Evolutionary conservation across 2,797 vertebrate species (phyloP), one percentile per base, ranked within the genome.

Genomic region (Pipistrellus nathusii): DNA sequence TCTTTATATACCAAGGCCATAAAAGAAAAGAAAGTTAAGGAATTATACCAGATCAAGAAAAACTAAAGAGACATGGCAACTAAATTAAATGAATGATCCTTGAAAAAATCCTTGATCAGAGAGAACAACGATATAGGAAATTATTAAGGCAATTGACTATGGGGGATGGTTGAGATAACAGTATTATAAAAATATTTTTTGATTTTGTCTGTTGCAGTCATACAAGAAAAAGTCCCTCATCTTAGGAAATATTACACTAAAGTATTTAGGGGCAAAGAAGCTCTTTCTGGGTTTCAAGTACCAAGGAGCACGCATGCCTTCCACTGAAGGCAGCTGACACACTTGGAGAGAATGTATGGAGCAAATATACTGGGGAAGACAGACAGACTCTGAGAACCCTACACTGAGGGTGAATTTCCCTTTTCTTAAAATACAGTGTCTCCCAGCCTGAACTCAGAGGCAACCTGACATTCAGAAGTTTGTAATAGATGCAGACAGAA

Each of bases 1-100:
- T 93, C 66, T 91, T 82, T 66, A 85, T 83, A 81, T 69, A 5
- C 30, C 32, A 91, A 51, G 64, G n/a, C 71, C 32, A 53, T 69
- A 44, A 85, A 83, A 64, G 44, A 66, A 14, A 84, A 48, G 15
- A 55, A 38, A 66, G 9, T 1, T 55, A 92, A 81, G 23, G 9
- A 86, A 86, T 21, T 66, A 21, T 69, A 48, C n/a, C 38, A 38
- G 55, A 73, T 27, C 81, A 64, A 88, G 76, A 23, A 15, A 86
- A 30, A 86, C 15, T 44, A 32, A 64, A 46, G 9, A 86, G 20
- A 41, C 21, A 44, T 35, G 55, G 11, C 17, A 59, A 55, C 23
- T 80, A 44, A 80, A 82, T 69, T n/a, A 3, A 64, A 59, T 59
- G 35, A 10, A 9, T n/a, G 59, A 62, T 69, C 10, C 21, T 92